These are phyloP conservation scores for Pantherophis guttatus DNA, from an alignment of 2,113 vertebrate species.

Conservation along the genomic window DNA sequence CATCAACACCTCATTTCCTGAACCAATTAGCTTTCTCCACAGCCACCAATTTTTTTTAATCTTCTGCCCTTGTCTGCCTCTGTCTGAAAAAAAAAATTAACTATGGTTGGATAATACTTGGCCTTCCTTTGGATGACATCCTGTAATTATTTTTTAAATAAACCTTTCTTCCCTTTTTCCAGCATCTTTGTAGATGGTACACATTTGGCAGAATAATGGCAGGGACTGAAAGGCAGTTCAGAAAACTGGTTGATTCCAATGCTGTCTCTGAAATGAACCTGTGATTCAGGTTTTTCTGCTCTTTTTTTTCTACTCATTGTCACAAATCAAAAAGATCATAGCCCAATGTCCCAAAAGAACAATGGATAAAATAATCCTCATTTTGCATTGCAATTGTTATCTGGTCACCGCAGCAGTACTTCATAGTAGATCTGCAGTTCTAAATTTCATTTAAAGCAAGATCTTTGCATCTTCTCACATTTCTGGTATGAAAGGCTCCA, in stretches of 20 bases:
- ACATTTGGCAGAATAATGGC: neutral
- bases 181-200: neutral
- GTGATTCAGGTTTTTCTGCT: neutral
- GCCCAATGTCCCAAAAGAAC: neutral
- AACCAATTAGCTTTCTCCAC: neutral
- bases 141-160: neutral
- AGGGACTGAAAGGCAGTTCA: neutral
- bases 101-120: neutral
- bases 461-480: neutral
- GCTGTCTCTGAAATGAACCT: neutral
- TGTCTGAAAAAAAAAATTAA: neutral
- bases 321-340: neutral
- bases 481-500: neutral
- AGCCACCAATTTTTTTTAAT: neutral
- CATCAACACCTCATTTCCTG: neutral
- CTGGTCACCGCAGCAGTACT: neutral
- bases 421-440: neutral
- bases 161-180: neutral
- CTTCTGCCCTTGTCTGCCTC: neutral
- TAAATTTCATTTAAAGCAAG: neutral
- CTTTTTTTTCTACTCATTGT: too few relatives aligned
- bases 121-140: neutral
- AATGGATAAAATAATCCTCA: neutral
- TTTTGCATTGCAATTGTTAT: neutral
- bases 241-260: neutral